These are phyloP conservation scores for Trogon melanurus DNA, from an alignment of 2,113 vertebrate species.

Conservation along the genomic window DNA sequence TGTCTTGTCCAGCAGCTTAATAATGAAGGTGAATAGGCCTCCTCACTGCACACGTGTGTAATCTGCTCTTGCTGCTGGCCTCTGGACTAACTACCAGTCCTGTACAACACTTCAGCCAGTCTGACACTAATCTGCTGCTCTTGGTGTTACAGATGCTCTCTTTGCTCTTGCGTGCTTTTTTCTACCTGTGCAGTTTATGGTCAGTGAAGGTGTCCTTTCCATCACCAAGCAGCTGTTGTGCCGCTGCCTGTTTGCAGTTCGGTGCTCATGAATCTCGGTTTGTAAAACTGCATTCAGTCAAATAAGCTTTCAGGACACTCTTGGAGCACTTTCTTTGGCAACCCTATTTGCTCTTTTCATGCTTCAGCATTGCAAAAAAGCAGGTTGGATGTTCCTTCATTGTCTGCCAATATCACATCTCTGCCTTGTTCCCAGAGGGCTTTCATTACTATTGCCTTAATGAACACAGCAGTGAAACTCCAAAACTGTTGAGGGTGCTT, in stretches of 20 bases:
- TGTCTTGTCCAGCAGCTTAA: not conserved
- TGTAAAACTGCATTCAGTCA: not conserved
- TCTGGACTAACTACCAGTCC: not conserved
- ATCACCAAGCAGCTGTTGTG: not conserved
- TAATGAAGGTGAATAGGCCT: not conserved
- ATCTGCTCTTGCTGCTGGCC: not conserved
- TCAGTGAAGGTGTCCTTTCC: not conserved
- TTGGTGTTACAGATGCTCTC: not conserved
- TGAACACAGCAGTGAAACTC: not conserved
- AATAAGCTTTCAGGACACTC: not conserved
- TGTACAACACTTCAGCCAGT: not conserved
- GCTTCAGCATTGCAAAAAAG: not conserved
- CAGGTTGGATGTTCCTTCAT: not conserved
- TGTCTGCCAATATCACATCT: not conserved
- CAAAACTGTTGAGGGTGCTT: not conserved
- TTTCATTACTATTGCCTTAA: not conserved
- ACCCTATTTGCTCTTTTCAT: not conserved
- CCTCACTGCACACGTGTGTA: not conserved
- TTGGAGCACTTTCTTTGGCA: not conserved
- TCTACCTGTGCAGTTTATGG: not conserved
- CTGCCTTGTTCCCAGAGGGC: not conserved
- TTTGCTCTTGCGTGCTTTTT: not conserved
- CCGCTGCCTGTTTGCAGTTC: not conserved
- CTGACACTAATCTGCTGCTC: not conserved
- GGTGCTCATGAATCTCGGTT: accelerated